Base-by-base conservation (phyloP, 2,113 vertebrate species). In the Todiramphus chloris region DNA sequence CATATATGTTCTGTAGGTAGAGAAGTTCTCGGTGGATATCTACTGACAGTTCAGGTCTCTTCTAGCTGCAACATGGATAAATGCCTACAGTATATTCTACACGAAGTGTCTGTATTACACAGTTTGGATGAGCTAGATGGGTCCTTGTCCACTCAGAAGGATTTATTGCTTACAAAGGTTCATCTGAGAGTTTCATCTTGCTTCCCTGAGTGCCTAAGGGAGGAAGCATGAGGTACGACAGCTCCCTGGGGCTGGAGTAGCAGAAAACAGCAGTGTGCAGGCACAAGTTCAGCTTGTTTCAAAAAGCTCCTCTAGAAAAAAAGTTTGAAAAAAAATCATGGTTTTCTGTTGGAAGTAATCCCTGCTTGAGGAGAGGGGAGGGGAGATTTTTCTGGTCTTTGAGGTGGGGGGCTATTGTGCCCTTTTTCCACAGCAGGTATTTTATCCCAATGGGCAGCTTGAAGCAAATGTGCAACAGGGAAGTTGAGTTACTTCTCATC, bases 211-310 rank as follows among this genome's bases (percentile, higher is more conserved):
- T 35, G 31, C 43, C 37, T 63, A 19, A 46, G 66, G 44, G 66
- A 89, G 66, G 53, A 63, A 84, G 28, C 56, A 33, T 0, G 60
- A 87, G 35, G 62, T 33, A 31, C 1, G 2, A 66, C 12, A 35
- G 56, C 41, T 64, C 43, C 72, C 66, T 60, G 69, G 59, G 67
- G 74, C 44, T 9, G 41, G 53, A 75, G 46, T 1, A 77, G 78
- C 69, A 90, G 89, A 64, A 87, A 86, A 31, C 62, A 91, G 53
- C 35, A 79, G 37, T 31, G 58, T 25, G n/a, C 25, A 64, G 70
- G 64, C 28, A 7, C 9, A 62, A 85, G 73, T 93, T 76, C 69
- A 81, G 25, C 50, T 92, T 76, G n/a, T 66, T 87, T 94, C 44
- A 76, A 50, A 85, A 69, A 50, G 12, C 13, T 35, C 11, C 16